These are phyloP conservation scores for Cremastobaeus sp. DNA, from an alignment of 2,888 invertebrate species.

Conservation along the genomic window DNA sequence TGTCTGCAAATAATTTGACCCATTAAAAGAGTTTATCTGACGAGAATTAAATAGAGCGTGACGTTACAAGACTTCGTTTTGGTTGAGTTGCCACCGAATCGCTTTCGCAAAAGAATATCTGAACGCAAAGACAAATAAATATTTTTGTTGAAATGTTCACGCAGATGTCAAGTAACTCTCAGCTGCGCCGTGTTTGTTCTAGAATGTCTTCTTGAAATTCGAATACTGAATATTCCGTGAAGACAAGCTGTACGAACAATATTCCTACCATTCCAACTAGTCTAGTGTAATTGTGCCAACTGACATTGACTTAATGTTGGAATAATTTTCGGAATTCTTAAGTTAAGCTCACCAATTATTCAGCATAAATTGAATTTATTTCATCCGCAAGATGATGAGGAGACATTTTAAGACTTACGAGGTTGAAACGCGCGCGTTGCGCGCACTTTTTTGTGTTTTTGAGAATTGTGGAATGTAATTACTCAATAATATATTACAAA, in stretches of 20 bases:
- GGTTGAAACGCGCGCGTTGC: no score
- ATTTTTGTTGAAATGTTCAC: slow-evolving; percentile 38
- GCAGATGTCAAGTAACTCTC: slow-evolving; percentile 32
- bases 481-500: no score
- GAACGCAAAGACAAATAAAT: slow-evolving; percentile 20
- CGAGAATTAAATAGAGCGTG: slow-evolving; percentile 20
- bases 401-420: no score
- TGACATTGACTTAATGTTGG: slow-evolving; percentile 17
- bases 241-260: slow-evolving; percentile 17
- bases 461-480: no score
- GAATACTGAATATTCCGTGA: slow-evolving; percentile 32
- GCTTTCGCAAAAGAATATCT: slow-evolving; percentile 19
- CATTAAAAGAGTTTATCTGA: slow-evolving; percentile 21
- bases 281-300: slow-evolving; percentile 16
- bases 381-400: no score
- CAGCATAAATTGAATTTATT: no score
- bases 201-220: slow-evolving; percentile 41
- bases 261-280: slow-evolving; percentile 13
- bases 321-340: slow-evolving; percentile 8
- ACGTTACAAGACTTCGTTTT: slow-evolving; percentile 6
- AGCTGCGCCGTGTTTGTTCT: slow-evolving; percentile 26
- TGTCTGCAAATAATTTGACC: slow-evolving; percentile 19
- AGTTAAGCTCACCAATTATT: not conserved
- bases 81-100: slow-evolving; percentile 13
- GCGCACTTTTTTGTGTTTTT: no score